phyloP scores from a whole-genome alignment of 2,113 vertebrate genomes.

The Azemiops feae region DNA sequence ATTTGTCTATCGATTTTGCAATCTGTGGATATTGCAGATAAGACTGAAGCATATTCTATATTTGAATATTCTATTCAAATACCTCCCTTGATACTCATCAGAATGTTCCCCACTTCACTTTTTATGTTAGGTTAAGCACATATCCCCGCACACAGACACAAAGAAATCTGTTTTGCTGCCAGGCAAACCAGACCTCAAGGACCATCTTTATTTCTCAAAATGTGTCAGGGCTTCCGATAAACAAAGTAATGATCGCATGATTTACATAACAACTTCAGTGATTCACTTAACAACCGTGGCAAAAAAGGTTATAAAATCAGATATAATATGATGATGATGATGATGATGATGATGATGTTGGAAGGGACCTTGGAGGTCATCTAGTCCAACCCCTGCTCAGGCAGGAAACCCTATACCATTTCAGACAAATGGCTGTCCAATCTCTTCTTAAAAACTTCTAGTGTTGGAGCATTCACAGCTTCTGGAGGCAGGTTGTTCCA shows the following conservation, averaged over 20 bases:
- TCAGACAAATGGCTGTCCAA: too few species aligned
- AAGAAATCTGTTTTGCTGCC: not conserved
- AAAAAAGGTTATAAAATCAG: not conserved
- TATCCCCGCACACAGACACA: not conserved
- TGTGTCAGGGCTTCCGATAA: not conserved
- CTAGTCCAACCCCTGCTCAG: too few species aligned
- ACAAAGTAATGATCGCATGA: not conserved
- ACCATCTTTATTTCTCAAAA: not conserved
- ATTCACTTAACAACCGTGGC: not conserved
- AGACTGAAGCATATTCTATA: not conserved
- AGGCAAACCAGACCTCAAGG: not conserved
- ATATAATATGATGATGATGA: too few species aligned
- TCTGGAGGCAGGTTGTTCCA: too few species aligned
- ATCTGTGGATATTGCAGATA: too few species aligned
- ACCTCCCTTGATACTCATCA: not conserved
- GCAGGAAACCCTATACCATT: too few species aligned
- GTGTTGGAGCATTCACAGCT: too few species aligned
- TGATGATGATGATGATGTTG: too few species aligned
- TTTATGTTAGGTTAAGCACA: not conserved
- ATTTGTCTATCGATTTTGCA: not conserved
- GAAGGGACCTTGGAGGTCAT: too few species aligned
- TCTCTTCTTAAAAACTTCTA: too few species aligned
- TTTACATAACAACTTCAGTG: not conserved
- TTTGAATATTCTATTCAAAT: not conserved
- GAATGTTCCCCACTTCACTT: not conserved